Conservation (phyloP, 1,140 invertebrate species). For the Xylocopa sonorina region DNA sequence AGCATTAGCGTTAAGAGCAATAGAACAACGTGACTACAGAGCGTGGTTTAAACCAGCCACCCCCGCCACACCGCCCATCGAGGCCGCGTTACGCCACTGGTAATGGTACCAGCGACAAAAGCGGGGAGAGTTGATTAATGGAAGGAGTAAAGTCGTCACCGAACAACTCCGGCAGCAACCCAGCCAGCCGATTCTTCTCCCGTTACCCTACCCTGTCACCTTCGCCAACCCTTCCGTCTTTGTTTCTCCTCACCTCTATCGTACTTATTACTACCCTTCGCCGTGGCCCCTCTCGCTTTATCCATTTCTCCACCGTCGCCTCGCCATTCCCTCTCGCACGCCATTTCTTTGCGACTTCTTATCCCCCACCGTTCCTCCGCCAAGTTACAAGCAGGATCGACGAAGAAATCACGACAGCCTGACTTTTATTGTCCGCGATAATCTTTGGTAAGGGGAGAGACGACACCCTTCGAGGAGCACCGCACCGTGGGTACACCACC, state of each 20-base stretch:
- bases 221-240: conserved; percentile 32
- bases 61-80: too few species aligned
- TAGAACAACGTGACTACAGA: conserved; percentile 75
- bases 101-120: conserved; percentile 69
- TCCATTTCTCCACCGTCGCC: not conserved
- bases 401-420: conserved; percentile 61
- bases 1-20: conserved; percentile 77
- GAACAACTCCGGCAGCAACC: conserved; percentile 62
- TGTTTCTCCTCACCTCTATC: conserved; percentile 43
- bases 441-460: conserved; percentile 54
- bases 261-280: conserved; percentile 38
- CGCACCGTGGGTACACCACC: not conserved
- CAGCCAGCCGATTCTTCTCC: conserved; percentile 49
- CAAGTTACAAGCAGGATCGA: conserved; percentile 36
- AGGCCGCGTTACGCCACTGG: conserved; percentile 28
- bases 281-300: not conserved
- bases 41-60: conserved; percentile 67
- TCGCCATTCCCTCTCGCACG: not conserved
- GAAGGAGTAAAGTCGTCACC: conserved; percentile 75
- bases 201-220: conserved; percentile 14
- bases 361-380: not conserved
- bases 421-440: conserved; percentile 71
- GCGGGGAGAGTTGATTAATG: conserved; percentile 77
- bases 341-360: conserved; percentile 2
- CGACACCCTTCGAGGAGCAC: conserved; percentile 51